These are phyloP conservation scores for Melanostoma mellinum DNA, from an alignment of 2,888 invertebrate species.

Conservation along the genomic window DNA sequence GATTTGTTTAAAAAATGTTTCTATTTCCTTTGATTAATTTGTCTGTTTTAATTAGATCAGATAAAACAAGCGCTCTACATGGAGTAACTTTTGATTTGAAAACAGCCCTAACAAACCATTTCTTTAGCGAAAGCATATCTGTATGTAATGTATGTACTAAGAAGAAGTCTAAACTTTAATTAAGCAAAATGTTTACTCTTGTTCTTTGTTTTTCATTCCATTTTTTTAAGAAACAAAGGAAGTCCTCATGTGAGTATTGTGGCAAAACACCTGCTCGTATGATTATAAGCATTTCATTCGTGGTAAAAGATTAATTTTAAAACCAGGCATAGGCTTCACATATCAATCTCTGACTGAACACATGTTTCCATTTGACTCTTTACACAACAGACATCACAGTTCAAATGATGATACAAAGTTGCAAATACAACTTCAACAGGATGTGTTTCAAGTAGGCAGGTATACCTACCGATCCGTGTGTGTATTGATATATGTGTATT, in stretches of 20 bases:
- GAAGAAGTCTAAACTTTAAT: conserved; percentile 38
- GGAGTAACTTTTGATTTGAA: too few relatives aligned
- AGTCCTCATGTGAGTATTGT: conserved; percentile 44
- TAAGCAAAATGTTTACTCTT: conserved; percentile 43
- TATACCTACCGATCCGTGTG: too few relatives aligned
- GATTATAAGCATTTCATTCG: conserved; percentile 60
- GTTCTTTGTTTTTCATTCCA: too few relatives aligned
- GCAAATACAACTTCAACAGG: conserved; percentile 41
- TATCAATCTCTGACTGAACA: conserved; percentile 36
- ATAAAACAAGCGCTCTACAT: too few relatives aligned
- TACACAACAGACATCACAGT: not conserved
- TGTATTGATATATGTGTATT: too few relatives aligned
- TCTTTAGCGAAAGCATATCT: too few relatives aligned
- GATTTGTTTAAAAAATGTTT: too few relatives aligned
- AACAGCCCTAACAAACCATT: too few relatives aligned
- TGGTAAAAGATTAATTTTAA: conserved; percentile 56
- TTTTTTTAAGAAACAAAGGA: conserved; percentile 18
- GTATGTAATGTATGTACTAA: conserved; percentile 1
- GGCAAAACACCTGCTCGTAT: conserved; percentile 55
- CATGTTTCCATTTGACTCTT: conserved; percentile 21
- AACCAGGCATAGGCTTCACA: conserved; percentile 36
- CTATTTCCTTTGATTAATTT: too few relatives aligned
- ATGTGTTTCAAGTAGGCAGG: not conserved
- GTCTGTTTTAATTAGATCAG: too few relatives aligned
- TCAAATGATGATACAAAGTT: conserved; percentile 27